Evolutionary conservation across 2,113 vertebrate genomes (phyloP).

Genomic region (Myodes glareolus): DNA sequence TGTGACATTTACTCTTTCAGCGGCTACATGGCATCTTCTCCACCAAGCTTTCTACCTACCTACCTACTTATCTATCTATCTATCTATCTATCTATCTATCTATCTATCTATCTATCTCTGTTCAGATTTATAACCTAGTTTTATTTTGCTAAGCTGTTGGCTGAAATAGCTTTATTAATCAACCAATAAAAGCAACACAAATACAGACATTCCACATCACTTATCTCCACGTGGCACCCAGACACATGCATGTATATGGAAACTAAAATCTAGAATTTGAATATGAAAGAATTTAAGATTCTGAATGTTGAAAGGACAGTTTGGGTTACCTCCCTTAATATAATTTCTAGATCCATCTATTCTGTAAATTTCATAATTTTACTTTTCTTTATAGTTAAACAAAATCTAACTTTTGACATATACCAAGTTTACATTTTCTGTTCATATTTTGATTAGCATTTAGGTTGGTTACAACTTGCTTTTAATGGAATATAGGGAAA

Average conservation of each 20-base stretch:
- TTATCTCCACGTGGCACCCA: not conserved
- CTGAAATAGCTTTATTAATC: too few relatives aligned
- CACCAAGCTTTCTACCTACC: too few relatives aligned
- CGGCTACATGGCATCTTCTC: too few relatives aligned
- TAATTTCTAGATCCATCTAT: not conserved
- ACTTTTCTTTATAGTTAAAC: not conserved
- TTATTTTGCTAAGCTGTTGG: too few relatives aligned
- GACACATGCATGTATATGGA: not conserved
- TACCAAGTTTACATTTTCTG: not conserved
- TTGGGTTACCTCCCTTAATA: not conserved
- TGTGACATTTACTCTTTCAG: too few relatives aligned
- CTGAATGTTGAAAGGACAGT: not conserved
- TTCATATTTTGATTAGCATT: not conserved
- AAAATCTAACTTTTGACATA: not conserved
- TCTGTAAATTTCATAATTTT: not conserved
- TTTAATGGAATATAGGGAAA: not conserved
- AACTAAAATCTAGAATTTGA: not conserved
- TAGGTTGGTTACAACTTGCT: not conserved
- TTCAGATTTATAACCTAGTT: too few relatives aligned
- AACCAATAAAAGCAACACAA: too few relatives aligned
- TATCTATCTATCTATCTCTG: too few relatives aligned
- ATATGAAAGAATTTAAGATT: not conserved
- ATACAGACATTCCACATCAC: too few relatives aligned
- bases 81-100: too few relatives aligned
- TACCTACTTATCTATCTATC: too few relatives aligned